phyloP scores from a whole-genome alignment of 2,113 vertebrate genomes.

The Elephas maximus region DNA sequence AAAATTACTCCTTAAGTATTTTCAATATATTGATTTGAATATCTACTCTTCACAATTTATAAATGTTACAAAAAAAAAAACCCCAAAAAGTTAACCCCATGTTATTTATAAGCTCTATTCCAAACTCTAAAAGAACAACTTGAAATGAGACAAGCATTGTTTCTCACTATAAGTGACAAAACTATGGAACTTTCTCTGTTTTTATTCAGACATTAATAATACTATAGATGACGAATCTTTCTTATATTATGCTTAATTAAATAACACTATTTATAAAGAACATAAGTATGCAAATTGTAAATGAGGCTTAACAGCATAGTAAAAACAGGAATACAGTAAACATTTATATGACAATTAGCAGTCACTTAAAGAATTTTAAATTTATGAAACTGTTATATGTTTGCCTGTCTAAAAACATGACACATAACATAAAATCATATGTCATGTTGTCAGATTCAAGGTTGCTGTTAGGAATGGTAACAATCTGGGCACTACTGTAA shows the following conservation, averaged over 20 bases:
- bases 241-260: slow-evolving; percentile 66
- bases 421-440: not conserved
- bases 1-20: slow-evolving; percentile 56
- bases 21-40: slow-evolving; percentile 50
- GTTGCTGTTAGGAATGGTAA: not conserved
- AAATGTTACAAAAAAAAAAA: slow-evolving; percentile 72
- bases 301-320: not conserved
- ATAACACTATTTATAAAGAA: slow-evolving; percentile 41
- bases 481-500: not conserved
- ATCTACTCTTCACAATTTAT: slow-evolving; percentile 65
- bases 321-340: slow-evolving; percentile 17
- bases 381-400: not conserved
- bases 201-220: slow-evolving; percentile 61
- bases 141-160: slow-evolving; percentile 43
- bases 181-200: slow-evolving; percentile 28
- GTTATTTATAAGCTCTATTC: slow-evolving; percentile 23
- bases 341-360: slow-evolving; percentile 11
- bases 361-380: not conserved
- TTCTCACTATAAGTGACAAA: slow-evolving; percentile 43
- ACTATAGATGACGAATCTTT: slow-evolving; percentile 60
- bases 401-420: not conserved
- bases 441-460: not conserved
- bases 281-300: not conserved
- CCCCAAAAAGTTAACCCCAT: slow-evolving; percentile 21
- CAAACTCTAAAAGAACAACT: slow-evolving; percentile 24